Base-by-base conservation (phyloP, 2,888 invertebrate species). In the Cecidostiba fungosa region DNA sequence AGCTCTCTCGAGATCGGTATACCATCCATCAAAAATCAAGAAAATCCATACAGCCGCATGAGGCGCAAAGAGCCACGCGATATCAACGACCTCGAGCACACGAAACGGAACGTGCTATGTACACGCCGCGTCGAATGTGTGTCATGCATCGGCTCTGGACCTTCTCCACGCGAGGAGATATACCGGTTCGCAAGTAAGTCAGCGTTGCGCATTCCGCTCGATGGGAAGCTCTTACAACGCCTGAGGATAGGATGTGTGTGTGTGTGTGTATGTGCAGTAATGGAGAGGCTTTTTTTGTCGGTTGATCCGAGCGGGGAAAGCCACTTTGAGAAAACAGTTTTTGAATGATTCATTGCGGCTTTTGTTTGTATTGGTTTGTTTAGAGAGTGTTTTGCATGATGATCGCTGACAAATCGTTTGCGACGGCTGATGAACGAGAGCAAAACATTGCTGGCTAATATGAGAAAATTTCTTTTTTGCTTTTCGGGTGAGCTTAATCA, bases 141-240 rank as follows among this genome's bases (percentile, higher is more conserved):
- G 84, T 84, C 84, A 84, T 5, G 70, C 32, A 66, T 76, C 77
- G 26, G 39, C 23, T 26, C 29, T 69, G 72, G 79, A 72, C 79
- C 79, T 70, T 80, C 79, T 47, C 32, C 23, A 23, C n/a, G 43
- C 36, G 23, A 19, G 39, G 1, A 6, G 29, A 6, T 47, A 54
- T 76, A 85, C 85, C 85, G 85, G 85, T 85, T 85, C 62, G 16
- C 62, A 85, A 85, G 80, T 85, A 80, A 85, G 77, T 39, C 85
- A 85, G 32, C 36, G 36, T 39, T 39, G 43, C 39, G 43, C 39
- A 47, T 59, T 59, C 54, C 54, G 54, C 6, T 59, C n/a, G 54
- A 59, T n/a, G 54, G 54, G 54, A 59, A 59, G 54, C 54, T 8
- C 54, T 59, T 59, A n/a, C 8, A n/a, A 19, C 54, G n/a, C 73